phyloP scores from a whole-genome alignment of 1,140 invertebrate genomes.

The Trigoniulus corallinus region DNA sequence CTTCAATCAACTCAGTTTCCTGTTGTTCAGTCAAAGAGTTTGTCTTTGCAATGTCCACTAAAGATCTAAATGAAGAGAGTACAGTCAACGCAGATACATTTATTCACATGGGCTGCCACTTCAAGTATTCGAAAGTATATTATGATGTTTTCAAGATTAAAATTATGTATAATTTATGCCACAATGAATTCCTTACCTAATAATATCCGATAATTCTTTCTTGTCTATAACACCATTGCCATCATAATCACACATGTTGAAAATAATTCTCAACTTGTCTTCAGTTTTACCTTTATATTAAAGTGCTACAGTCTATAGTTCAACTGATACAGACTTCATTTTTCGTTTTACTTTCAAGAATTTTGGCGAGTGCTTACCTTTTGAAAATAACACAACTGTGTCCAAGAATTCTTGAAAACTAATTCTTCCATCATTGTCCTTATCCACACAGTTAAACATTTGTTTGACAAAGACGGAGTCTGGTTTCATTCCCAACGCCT shows the following conservation, averaged over 20 bases:
- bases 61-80: conserved; percentile 37
- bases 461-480: conserved; percentile 95
- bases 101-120: background rate
- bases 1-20: conserved; percentile 80
- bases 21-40: conserved; percentile 31
- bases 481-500: conserved; percentile 87
- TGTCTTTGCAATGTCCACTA: conserved; percentile 87
- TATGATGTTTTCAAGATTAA: no score
- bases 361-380: conserved; percentile 21
- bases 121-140: no score
- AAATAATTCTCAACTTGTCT: conserved; percentile 90
- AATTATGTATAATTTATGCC: no score
- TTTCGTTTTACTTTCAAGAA: no score
- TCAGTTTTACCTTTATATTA: conserved; percentile 70
- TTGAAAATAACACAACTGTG: conserved; percentile 62
- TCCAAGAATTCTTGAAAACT: conserved; percentile 97
- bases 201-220: conserved; percentile 77
- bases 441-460: conserved; percentile 98
- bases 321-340: background rate
- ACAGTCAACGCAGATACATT: background rate
- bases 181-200: conserved; percentile 16
- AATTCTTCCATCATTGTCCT: conserved; percentile 85
- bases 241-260: conserved; percentile 98
- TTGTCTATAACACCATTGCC: conserved; percentile 90
- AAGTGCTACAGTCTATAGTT: background rate